Percentiles rank a stretch among this genome's conserved stretches.
Conservation (phyloP, 1,140 invertebrate genomes). For the Leptonema lineaticorne region DNA sequence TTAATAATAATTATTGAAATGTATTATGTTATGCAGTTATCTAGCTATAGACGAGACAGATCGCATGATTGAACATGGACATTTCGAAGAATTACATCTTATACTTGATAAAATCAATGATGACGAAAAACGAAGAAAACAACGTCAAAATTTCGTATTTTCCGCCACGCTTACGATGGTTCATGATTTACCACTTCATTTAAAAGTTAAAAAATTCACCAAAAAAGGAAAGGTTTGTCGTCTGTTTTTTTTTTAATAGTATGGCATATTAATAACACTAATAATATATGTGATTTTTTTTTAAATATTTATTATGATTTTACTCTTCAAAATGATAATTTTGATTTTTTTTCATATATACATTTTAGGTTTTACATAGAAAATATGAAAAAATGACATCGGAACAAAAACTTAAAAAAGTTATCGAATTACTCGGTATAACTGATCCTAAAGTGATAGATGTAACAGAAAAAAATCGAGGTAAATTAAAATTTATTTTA, state of each 20-base stretch:
- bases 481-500: slow-evolving; percentile 40
- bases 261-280: background rate
- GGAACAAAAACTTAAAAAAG: slow-evolving; percentile 69
- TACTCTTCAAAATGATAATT: too few relatives aligned
- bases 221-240: slow-evolving; percentile 42
- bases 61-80: slow-evolving; percentile 94
- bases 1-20: background rate
- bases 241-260: background rate
- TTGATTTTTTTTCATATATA: too few relatives aligned
- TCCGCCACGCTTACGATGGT: slow-evolving; percentile 95
- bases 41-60: slow-evolving; percentile 98
- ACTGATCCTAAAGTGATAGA: slow-evolving; percentile 92
- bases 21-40: slow-evolving; percentile 58
- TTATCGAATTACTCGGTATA: slow-evolving; percentile 76
- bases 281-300: background rate
- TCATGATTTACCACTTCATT: slow-evolving; percentile 77
- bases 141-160: slow-evolving; percentile 93
- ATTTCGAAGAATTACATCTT: slow-evolving; percentile 90
- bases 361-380: slow-evolving; percentile 51
- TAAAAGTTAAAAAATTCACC: slow-evolving; percentile 64
- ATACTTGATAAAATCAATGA: slow-evolving; percentile 80
- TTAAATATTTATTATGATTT: background rate
- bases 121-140: slow-evolving; percentile 58
- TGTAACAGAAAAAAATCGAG: slow-evolving; percentile 72
- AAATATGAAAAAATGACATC: slow-evolving; percentile 69